Evolutionary conservation across 2,888 invertebrate species (phyloP).

Genomic region (Hirtodrosophila histrioides): DNA sequence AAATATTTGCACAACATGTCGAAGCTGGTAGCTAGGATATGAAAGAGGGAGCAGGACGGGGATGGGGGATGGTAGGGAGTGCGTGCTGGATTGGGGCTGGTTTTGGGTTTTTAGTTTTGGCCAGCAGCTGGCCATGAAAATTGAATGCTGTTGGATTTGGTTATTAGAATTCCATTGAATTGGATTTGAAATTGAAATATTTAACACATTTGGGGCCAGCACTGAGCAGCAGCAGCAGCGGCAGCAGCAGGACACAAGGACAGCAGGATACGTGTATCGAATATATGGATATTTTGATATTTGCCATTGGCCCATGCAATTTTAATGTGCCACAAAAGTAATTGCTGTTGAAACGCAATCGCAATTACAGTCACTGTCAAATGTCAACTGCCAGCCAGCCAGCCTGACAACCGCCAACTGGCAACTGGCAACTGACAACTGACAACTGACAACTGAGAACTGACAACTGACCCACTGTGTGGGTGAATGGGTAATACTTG

Average conservation of each 20-base stretch:
- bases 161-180: slow-evolving; percentile 74
- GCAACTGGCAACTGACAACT: slow-evolving; percentile 11
- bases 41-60: too few species aligned
- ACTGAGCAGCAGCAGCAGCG: neutral
- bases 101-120: slow-evolving; percentile 42
- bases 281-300: neutral
- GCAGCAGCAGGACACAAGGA: slow-evolving; percentile 1
- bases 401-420: slow-evolving; percentile 20
- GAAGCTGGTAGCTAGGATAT: too few species aligned
- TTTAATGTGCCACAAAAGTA: slow-evolving; percentile 38
- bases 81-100: slow-evolving; percentile 1
- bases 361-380: slow-evolving; percentile 20
- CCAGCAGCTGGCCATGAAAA: slow-evolving; percentile 65
- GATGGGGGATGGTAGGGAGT: neutral
- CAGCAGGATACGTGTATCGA: slow-evolving; percentile 1
- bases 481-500: slow-evolving; percentile 17
- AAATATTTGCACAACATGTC: slow-evolving; percentile 39
- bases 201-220: slow-evolving; percentile 63
- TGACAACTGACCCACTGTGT: slow-evolving; percentile 10
- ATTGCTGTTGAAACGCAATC: slow-evolving; percentile 23
- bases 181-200: slow-evolving; percentile 77
- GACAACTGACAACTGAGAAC: slow-evolving; percentile 10
- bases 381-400: too few species aligned
- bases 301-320: slow-evolving; percentile 28
- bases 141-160: slow-evolving; percentile 70